Evolutionary conservation across 2,888 invertebrate genomes (phyloP), one percentile per base, ranked within the genome.

Genomic region (Helobdella robusta): DNA sequence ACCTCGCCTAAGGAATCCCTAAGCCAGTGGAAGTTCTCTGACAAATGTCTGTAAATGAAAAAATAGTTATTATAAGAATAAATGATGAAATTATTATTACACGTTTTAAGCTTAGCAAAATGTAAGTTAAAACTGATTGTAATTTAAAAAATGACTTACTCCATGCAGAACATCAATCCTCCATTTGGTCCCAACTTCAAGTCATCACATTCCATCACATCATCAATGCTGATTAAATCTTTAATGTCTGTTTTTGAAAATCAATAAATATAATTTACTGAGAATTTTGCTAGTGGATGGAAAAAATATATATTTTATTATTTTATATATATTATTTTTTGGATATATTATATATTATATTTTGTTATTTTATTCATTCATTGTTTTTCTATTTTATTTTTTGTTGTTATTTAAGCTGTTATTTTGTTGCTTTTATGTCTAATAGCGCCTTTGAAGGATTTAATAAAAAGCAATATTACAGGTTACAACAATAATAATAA

Each of bases 181-280:
- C 98, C 98, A 79, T 98, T 98, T 0, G 98, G 98, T 0, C 98
- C 98, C 80, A 91, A 91, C 74, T 87, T 86, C 35, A 97, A 78
- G 73, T 91, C 89, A 70, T 91, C 88, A 80, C 94, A 93, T 76
- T 95, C 93, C 93, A 95, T 94, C 0, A 89, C 91, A 83, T 99
- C 97, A 69, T 94, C 91, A 0, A 97, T 83, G 64, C 75, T 73
- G 65, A 98, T 94, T 64, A 97, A 82, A 52, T 83, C 82, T 59
- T 82, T 75, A 8, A 83, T 78, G 74, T 83, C 79, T 95, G 67
- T n/a, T n/a, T 8, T 18, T 36, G n/a, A 62, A 36, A 23, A 11
- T 3, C 46, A 64, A 62, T 63, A 36, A 35, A 11, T 60, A 28
- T 63, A n/a, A 25, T 25, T n/a, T n/a, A n/a, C n/a, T n/a, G n/a